A percentile compares a stretch with the other conserved stretches of the same genome.
These are phyloP conservation scores for Lamellibrachia luymesi DNA, from an alignment of 1,140 invertebrate genomes.

Conservation along the genomic window DNA sequence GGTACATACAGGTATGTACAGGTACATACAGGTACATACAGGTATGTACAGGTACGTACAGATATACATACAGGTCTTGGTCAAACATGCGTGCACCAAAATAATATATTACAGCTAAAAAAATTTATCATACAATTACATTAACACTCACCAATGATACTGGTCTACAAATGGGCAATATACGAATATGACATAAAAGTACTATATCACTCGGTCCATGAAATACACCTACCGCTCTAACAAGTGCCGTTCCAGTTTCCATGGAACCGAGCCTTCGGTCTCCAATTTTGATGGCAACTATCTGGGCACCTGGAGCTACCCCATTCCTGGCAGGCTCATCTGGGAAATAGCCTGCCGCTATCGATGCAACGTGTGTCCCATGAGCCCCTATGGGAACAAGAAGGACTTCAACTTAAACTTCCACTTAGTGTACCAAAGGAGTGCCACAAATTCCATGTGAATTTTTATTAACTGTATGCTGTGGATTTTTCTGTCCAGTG, in stretches of 20 bases:
- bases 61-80: no score
- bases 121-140: not conserved
- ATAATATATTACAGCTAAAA: not conserved
- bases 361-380: constrained; percentile 95
- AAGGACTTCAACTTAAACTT: not conserved
- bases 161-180: not conserved
- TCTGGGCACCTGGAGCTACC: constrained; percentile 92
- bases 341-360: constrained; percentile 89
- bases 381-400: constrained; percentile 73
- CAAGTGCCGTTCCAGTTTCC: constrained; percentile 92
- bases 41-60: no score
- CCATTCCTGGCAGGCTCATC: constrained; percentile 88
- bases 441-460: not conserved
- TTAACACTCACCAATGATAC: not conserved
- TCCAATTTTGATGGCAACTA: constrained; percentile 88
- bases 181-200: not conserved
- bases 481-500: not conserved
- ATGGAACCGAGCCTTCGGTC: constrained; percentile 86
- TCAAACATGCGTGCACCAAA: no score
- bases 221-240: constrained; percentile 78
- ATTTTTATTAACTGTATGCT: not conserved
- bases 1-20: not conserved
- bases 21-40: not conserved
- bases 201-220: not conserved
- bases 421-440: no score